Evolutionary conservation across 2,797 vertebrate species (phyloP).

Genomic region (Delichon dasypus): DNA sequence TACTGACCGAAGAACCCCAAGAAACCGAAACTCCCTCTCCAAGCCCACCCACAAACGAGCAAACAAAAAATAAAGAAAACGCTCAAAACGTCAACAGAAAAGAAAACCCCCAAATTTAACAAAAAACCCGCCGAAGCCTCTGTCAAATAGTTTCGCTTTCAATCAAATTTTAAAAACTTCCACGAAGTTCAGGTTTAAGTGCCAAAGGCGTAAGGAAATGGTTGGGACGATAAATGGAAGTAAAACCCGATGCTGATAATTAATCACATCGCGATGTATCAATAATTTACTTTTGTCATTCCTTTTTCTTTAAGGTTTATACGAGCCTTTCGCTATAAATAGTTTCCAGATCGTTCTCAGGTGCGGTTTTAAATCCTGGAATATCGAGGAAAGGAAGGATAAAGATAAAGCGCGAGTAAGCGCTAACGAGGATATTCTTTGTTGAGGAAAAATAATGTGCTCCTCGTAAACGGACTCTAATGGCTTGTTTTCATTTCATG

Average conservation of each 20-base stretch:
- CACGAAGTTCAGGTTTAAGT: neutral
- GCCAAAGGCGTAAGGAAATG: neutral
- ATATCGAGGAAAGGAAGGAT: neutral
- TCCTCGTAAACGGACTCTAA: constrained; percentile 64
- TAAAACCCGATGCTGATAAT: neutral
- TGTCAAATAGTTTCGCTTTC: neutral
- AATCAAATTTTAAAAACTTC: neutral
- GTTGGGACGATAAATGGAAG: neutral
- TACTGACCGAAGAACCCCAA: neutral
- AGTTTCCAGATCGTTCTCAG: neutral
- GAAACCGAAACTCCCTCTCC: neutral
- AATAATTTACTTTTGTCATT: neutral
- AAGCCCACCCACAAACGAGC: neutral
- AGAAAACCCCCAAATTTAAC: neutral
- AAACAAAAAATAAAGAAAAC: neutral
- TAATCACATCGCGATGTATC: neutral
- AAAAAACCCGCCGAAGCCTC: rapidly evolving
- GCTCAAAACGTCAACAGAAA: neutral
- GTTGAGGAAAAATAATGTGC: constrained; percentile 67
- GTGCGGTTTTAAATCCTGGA: neutral
- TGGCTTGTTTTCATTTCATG: constrained; percentile 75
- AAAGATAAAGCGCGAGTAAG: constrained; percentile 25
- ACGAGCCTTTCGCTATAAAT: neutral
- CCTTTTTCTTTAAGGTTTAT: neutral
- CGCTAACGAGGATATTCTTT: constrained; percentile 77